phyloP scores from a whole-genome alignment of 2,113 vertebrate genomes.

The Microtus pennsylvanicus region DNA sequence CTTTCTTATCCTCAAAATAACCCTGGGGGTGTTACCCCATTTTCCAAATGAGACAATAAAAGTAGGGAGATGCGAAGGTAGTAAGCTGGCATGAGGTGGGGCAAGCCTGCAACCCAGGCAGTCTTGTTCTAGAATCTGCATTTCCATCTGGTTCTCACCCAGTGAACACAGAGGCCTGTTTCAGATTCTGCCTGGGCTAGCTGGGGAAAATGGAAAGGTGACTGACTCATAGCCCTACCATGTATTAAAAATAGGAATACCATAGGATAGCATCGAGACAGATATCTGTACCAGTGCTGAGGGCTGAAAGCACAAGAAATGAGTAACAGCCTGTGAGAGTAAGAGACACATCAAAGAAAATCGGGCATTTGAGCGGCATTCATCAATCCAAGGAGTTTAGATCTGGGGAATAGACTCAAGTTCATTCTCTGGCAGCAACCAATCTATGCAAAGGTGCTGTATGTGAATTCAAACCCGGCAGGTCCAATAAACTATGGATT shows the following conservation, averaged over 20 bases:
- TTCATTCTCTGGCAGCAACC: background rate
- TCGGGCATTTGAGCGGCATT: background rate
- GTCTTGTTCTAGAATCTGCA: background rate
- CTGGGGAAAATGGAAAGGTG: background rate
- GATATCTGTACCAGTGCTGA: background rate
- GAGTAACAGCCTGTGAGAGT: background rate
- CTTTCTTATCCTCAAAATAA: conserved; percentile 18
- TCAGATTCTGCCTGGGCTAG: background rate
- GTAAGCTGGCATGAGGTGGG: background rate
- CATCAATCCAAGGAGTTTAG: background rate
- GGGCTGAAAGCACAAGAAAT: background rate
- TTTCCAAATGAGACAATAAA: conserved; percentile 17
- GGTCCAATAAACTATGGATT: background rate
- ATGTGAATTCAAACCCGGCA: background rate
- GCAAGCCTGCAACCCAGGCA: background rate
- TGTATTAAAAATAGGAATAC: background rate
- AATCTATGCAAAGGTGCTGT: background rate
- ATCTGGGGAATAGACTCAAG: background rate
- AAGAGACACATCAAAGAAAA: background rate
- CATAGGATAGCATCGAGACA: background rate
- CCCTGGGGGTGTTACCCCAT: background rate
- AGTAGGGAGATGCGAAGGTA: background rate
- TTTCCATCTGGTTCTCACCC: background rate
- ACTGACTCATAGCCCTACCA: background rate
- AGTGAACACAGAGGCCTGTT: background rate